phyloP scores from a whole-genome alignment of 2,113 vertebrate species.

The Peromyscus leucopus region DNA sequence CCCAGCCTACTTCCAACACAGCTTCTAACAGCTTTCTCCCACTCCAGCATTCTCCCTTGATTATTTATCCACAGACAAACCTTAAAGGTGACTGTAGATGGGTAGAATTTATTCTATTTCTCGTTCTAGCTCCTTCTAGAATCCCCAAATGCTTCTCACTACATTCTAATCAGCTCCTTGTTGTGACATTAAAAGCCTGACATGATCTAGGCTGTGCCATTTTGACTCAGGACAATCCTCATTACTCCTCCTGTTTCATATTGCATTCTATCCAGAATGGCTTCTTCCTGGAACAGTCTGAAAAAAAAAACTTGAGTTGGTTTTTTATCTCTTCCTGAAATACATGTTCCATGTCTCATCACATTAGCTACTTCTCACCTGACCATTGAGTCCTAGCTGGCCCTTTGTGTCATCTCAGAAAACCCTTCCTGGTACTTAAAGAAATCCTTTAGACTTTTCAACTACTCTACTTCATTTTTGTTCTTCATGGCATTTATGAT shows the following conservation, averaged over 20 bases:
- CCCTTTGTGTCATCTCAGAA: not conserved
- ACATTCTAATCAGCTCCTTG: not conserved
- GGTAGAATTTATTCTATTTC: not conserved
- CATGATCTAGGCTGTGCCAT: not conserved
- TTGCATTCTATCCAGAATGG: fast-evolving
- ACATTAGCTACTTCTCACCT: not conserved
- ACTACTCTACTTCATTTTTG: not conserved
- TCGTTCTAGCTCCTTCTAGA: not conserved
- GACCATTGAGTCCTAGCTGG: not conserved
- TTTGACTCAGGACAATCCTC: not conserved
- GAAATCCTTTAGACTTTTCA: not conserved
- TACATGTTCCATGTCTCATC: not conserved
- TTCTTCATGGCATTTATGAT: not conserved
- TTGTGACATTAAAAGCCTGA: not conserved
- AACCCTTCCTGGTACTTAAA: not conserved
- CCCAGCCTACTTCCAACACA: not conserved
- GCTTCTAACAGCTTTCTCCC: not conserved
- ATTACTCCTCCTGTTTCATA: not conserved
- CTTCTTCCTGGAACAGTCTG: not conserved
- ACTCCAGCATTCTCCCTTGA: too few species aligned
- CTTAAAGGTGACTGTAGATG: not conserved
- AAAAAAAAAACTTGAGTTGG: not conserved
- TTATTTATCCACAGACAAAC: not conserved
- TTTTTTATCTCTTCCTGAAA: not conserved
- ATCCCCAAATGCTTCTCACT: not conserved